Conservation (phyloP, 1,140 invertebrate species). For the Yoshiicerus persimilis region DNA sequence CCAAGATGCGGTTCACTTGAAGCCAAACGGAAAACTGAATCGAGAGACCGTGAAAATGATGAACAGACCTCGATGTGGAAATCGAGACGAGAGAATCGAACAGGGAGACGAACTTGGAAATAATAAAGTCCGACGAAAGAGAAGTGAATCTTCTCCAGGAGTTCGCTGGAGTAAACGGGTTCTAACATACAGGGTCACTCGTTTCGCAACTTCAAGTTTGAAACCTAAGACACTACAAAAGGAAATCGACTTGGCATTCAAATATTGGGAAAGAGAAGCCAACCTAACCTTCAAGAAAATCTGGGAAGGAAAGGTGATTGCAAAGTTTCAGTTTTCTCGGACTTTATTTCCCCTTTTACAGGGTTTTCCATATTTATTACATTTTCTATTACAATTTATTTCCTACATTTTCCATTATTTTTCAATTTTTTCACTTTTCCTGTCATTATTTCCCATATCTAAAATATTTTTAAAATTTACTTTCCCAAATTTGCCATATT, state of each 20-base stretch:
- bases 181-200: constrained; percentile 84
- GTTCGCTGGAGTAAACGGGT: constrained; percentile 88
- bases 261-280: constrained; percentile 24
- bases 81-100: neutral
- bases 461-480: neutral
- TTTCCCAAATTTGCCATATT: neutral
- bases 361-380: no score
- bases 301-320: constrained; percentile 10
- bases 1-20: constrained; percentile 22
- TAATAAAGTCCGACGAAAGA: constrained; percentile 64
- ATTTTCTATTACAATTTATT: neutral
- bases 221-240: constrained; percentile 22
- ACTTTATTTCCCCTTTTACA: no score
- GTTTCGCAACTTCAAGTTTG: constrained; percentile 61
- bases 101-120: constrained; percentile 59
- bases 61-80: constrained; percentile 75
- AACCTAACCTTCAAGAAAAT: constrained; percentile 24
- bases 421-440: neutral
- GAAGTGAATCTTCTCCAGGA: constrained; percentile 61
- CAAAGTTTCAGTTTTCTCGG: no score
- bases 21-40: constrained; percentile 55
- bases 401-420: neutral
- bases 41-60: constrained; percentile 72
- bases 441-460: no score
- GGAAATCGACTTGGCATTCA: constrained; percentile 9